A percentile compares a stretch with the other conserved stretches of the same genome.
Evolutionary conservation across 2,113 vertebrate genomes (phyloP).

Genomic region (Nycticryphes semicollaris): DNA sequence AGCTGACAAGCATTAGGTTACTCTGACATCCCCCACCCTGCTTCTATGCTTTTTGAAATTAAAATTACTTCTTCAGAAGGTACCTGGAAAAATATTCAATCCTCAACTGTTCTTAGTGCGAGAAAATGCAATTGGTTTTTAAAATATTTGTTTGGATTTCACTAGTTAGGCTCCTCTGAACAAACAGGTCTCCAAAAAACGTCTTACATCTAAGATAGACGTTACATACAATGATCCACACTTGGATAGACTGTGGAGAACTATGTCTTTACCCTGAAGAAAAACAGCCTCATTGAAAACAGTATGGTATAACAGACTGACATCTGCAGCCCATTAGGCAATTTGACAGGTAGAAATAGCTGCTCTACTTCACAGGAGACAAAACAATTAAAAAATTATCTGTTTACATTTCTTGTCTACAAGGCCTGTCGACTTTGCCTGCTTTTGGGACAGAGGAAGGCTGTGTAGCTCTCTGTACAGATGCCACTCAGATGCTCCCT

Average conservation of each 20-base stretch:
- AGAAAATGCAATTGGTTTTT: not conserved
- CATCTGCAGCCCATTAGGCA: not conserved
- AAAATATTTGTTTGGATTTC: not conserved
- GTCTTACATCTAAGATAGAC: not conserved
- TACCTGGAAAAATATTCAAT: not conserved
- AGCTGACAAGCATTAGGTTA: not conserved
- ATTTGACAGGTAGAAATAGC: not conserved
- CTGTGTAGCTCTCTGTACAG: not conserved
- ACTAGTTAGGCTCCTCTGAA: not conserved
- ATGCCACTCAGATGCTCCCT: not conserved
- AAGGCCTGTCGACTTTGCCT: not conserved
- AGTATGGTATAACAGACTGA: not conserved
- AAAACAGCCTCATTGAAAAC: not conserved
- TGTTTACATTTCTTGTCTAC: not conserved
- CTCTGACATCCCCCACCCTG: not conserved
- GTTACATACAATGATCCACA: not conserved
- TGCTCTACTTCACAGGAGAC: not conserved
- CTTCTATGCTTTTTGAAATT: not conserved
- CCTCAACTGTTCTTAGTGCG: not conserved
- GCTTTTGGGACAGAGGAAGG: not conserved
- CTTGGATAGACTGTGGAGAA: not conserved
- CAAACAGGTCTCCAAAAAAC: not conserved
- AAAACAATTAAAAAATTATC: not conserved
- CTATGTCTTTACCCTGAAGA: not conserved
- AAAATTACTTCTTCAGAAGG: not conserved